A percentile compares a stretch with the other conserved stretches of the same genome.
These are phyloP conservation scores for Heliconius cydno DNA, from an alignment of 2,888 invertebrate species.

Conservation along the genomic window DNA sequence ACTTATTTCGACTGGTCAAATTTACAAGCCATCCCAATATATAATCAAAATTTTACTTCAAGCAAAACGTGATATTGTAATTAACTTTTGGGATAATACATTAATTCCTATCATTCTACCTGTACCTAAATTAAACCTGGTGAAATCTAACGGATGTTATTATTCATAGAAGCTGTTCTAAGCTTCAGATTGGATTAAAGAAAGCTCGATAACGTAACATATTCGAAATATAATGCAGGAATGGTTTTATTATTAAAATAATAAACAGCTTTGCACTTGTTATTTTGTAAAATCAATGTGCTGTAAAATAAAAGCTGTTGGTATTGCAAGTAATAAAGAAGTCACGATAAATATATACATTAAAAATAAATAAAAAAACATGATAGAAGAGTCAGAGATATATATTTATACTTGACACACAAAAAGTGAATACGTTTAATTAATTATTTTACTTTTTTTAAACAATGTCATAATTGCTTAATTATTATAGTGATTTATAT, in stretches of 20 bases:
- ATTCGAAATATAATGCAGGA: not conserved
- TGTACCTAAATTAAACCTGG: not conserved
- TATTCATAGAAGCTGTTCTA: slow-evolving; percentile 13
- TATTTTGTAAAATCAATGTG: too few relatives aligned
- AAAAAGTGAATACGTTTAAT: too few relatives aligned
- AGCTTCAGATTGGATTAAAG: not conserved
- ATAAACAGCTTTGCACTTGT: not conserved
- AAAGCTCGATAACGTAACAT: not conserved
- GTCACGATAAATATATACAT: too few relatives aligned
- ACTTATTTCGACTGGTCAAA: too few relatives aligned
- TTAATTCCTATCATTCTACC: slow-evolving; percentile 7
- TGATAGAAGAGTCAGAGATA: too few relatives aligned
- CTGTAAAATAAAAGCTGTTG: too few relatives aligned
- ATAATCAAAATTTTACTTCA: not conserved
- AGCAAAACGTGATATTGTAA: not conserved
- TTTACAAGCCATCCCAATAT: not conserved
- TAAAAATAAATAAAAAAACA: too few relatives aligned
- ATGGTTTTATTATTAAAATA: not conserved
- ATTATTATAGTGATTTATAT: too few relatives aligned
- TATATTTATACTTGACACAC: too few relatives aligned
- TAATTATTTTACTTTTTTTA: too few relatives aligned
- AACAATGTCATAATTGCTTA: too few relatives aligned
- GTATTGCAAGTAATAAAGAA: too few relatives aligned
- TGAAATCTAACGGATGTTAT: slow-evolving; percentile 1
- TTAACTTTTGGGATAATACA: not conserved